Evolutionary conservation across 2,113 vertebrate genomes (phyloP).

Genomic region (Speoplatyrhinus poulsoni): DNA sequence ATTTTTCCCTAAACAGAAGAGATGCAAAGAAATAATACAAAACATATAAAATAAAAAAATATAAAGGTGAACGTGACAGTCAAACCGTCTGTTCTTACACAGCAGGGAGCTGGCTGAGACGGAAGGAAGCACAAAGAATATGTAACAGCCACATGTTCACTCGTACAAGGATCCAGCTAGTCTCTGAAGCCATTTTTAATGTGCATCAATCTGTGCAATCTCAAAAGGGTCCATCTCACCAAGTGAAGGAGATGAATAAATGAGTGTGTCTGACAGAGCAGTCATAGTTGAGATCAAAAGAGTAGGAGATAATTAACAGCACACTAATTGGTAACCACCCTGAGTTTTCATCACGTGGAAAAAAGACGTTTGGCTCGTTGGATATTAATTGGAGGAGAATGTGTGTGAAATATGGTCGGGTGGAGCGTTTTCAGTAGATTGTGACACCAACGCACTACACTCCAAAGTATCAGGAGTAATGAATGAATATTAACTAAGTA

Average conservation of each 20-base stretch:
- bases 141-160: slow-evolving; percentile 48
- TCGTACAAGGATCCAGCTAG: slow-evolving; percentile 57
- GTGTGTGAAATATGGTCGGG: slow-evolving; percentile 72
- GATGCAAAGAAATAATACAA: slow-evolving; percentile 11
- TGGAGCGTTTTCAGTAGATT: slow-evolving; percentile 46
- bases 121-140: slow-evolving; percentile 44
- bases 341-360: slow-evolving; percentile 77
- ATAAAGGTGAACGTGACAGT: slow-evolving; percentile 24
- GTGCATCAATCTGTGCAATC: slow-evolving; percentile 75
- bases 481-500: slow-evolving; percentile 24
- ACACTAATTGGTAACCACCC: slow-evolving; percentile 81
- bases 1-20: slow-evolving; percentile 10
- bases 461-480: slow-evolving; percentile 38
- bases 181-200: slow-evolving; percentile 73
- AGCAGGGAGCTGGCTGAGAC: slow-evolving; percentile 34
- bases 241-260: slow-evolving; percentile 77
- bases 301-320: slow-evolving; percentile 80
- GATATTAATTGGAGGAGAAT: slow-evolving; percentile 76
- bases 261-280: slow-evolving; percentile 76
- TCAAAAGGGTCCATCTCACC: slow-evolving; percentile 70
- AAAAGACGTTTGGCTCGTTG: slow-evolving; percentile 70
- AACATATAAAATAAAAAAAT: neutral
- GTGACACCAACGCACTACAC: slow-evolving; percentile 39
- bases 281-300: slow-evolving; percentile 79
- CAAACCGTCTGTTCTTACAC: slow-evolving; percentile 32